Conservation (phyloP, 1,140 invertebrate genomes). For the Neodiprion lecontei region DNA sequence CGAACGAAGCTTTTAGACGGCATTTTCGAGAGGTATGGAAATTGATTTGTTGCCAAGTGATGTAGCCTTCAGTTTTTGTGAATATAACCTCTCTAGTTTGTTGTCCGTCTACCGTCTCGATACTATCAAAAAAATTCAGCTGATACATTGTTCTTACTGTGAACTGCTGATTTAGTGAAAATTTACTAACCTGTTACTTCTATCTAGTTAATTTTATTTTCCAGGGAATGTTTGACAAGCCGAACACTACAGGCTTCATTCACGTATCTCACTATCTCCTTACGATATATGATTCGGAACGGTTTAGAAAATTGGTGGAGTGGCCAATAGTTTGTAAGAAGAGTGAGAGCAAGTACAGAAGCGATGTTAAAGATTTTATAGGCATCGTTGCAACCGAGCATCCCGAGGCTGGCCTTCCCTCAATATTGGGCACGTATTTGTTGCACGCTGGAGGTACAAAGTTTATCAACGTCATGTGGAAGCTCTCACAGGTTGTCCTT, state of each 20-base stretch:
- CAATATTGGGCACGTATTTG: slow-evolving; percentile 43
- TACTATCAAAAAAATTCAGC: slow-evolving; percentile 5
- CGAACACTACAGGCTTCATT: slow-evolving; percentile 60
- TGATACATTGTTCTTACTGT: slow-evolving; percentile 4
- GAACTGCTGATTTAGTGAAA: no score
- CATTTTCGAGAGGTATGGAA: slow-evolving; percentile 45
- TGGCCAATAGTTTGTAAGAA: slow-evolving; percentile 63
- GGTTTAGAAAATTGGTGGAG: slow-evolving; percentile 55
- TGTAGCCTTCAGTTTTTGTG: not conserved
- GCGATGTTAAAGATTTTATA: slow-evolving; percentile 44
- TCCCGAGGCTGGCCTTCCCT: slow-evolving; percentile 43
- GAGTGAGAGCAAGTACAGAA: slow-evolving; percentile 58
- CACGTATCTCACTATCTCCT: slow-evolving; percentile 60
- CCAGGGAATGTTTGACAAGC: slow-evolving; percentile 62
- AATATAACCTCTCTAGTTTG: not conserved
- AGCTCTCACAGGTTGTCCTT: slow-evolving; percentile 43
- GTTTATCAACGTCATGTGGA: slow-evolving; percentile 48
- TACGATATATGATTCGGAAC: slow-evolving; percentile 52
- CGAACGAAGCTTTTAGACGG: slow-evolving; percentile 48
- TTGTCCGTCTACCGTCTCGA: slow-evolving; percentile 14
- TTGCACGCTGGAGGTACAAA: slow-evolving; percentile 45
- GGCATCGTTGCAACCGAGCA: slow-evolving; percentile 42
- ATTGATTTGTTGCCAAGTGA: no score
- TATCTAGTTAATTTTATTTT: slow-evolving; percentile 23
- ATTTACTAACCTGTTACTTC: no score